Evolutionary conservation across 2,113 vertebrate species (phyloP).

Genomic region (Verasper variegatus): DNA sequence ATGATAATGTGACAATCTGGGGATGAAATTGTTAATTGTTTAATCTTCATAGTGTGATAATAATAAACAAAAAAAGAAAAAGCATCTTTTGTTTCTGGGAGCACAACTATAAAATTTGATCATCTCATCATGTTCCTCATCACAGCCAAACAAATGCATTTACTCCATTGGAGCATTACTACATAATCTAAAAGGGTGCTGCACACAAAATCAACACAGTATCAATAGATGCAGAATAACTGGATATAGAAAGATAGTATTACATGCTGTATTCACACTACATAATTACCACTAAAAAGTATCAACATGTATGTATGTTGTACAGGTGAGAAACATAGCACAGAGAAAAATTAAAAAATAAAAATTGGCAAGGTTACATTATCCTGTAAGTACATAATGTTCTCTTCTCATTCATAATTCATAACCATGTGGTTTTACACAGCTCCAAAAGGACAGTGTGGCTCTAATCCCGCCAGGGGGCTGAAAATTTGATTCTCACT

Average conservation of each 20-base stretch:
- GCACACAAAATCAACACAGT: background rate
- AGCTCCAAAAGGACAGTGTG: background rate
- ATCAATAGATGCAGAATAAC: background rate
- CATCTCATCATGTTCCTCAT: too few species aligned
- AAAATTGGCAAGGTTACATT: background rate
- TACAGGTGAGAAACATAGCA: background rate
- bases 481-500: background rate
- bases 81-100: too few species aligned
- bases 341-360: background rate
- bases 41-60: too few species aligned
- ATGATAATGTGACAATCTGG: too few species aligned
- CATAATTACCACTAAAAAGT: background rate
- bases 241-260: background rate
- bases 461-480: constrained; percentile 1
- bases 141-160: too few species aligned
- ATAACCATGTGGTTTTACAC: background rate
- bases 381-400: background rate
- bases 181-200: too few species aligned
- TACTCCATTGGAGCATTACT: too few species aligned
- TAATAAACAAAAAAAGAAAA: too few species aligned
- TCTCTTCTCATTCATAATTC: constrained; percentile 10
- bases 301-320: background rate
- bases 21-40: too few species aligned
- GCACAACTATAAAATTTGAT: too few species aligned
- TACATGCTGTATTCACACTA: background rate